Evolutionary conservation across 2,113 vertebrate species (phyloP), one percentile per base, ranked within the genome.

Genomic region (Cranoglanis bouderius): DNA sequence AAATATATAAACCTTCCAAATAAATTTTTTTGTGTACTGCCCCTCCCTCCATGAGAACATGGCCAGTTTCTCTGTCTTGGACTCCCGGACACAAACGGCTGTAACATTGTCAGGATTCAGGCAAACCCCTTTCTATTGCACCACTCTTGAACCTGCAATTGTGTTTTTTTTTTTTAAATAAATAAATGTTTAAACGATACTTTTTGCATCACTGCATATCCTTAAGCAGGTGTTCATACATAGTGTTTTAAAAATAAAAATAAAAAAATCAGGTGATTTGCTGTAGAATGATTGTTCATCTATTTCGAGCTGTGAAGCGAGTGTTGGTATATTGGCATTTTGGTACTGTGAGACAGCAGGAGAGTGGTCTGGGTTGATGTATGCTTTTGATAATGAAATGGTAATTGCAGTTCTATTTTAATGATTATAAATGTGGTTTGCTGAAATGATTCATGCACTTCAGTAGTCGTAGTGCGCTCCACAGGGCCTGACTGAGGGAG

Each of bases 401-500:
- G 19, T 84, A 84, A 78, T 85, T 85, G 65, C 16, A 26, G 55
- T 77, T 35, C 21, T 84, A n/a, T 88, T 74, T 82, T 26, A n/a
- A 46, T 38, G 87, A n/a, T 29, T 29, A 55, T 49, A 59, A 29
- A 55, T 65, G 24, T n/a, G 32, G 84, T 40, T 63, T 65, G 40
- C 57, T 78, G 74, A 82, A 59, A 26, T 85, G 59, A 89, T 80
- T 85, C 88, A 70, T 85, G 24, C 46, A 55, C 51, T 63, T 77
- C 51, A 51, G 38, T 10, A 55, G 57, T 80, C 12, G 32, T 46
- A 49, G 70, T 53, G 75, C 3, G 4, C 40, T 77, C 6, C 55
- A 81, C 74, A 82, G 18, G 57, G 82, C n/a, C 24, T 85, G 59
- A 29, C 49, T 67, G 59, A 85, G 32, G 82, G 51, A 43, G 53